Evolutionary conservation across 2,113 vertebrate species (phyloP), one percentile per base, ranked within the genome.

Genomic region (Ranitomeya variabilis): DNA sequence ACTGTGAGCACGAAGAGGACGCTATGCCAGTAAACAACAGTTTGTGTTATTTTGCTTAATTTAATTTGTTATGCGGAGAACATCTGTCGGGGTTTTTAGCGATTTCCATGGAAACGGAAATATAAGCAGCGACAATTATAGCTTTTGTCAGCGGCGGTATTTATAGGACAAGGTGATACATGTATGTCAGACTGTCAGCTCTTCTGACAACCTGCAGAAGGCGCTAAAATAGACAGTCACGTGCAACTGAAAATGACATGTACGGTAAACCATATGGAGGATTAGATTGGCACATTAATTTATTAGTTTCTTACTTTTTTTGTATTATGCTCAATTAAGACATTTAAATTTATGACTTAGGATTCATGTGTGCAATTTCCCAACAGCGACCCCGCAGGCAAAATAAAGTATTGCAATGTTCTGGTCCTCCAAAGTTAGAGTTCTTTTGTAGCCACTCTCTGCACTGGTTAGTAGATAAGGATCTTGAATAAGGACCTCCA

Each of bases 11-110:
- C 54, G 52, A 60, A 74, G n/a, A 12, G 3, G 23, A 54, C 45
- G 18, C 37, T 81, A 31, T 81, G 86, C 71, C 87, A 88, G 55
- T 83, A 82, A 88, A 83, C 80, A 88, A 77, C 87, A 88, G 80
- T 88, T 66, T 83, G 87, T 66, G 26, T 83, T 83, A 83, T 83
- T 88, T 83, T 83, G 80, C 80, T 88, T 88, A 88, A 88, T 83
- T 88, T 54, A 83, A 83, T 88, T 83, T 84, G 87, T 54, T 74
- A 77, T 66, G 87, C 80, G 10, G 21, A 12, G 80, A 88, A 88
- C 87, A 88, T 88, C 87, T 88, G 87, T 55, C 71, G 13, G 21
- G 18, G 67, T 83, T 76, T 88, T 88, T 62, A 88, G 69, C 23
- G 9, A 88, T 88, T 57, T 21, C 87, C 80, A 83, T 88, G 71